Evolutionary conservation across 2,888 invertebrate species (phyloP).

Genomic region (Eueremaeus valkanovi): DNA sequence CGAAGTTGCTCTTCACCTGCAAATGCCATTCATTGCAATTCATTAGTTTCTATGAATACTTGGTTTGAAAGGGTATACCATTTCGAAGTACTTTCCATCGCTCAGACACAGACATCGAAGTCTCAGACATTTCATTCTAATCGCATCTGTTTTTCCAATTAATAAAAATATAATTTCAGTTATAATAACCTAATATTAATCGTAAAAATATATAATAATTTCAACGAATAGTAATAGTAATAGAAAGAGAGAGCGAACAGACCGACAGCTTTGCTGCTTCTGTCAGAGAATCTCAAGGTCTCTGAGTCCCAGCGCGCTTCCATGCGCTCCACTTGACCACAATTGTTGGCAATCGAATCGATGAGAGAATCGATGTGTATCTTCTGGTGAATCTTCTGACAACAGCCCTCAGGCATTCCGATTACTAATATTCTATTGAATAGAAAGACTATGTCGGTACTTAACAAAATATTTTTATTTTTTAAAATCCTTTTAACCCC

Average conservation of each 20-base stretch:
- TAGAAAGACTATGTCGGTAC: neutral
- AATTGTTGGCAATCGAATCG: conserved; percentile 93
- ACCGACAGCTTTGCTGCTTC: conserved; percentile 75
- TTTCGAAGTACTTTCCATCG: conserved; percentile 98
- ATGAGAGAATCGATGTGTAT: conserved; percentile 88
- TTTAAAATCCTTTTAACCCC: too few species aligned
- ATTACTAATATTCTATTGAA: conserved; percentile 76
- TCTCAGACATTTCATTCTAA: conserved; percentile 90
- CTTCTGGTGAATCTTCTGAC: conserved; percentile 79
- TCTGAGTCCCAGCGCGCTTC: conserved; percentile 99
- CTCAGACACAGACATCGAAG: conserved; percentile 88
- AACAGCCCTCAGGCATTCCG: conserved; percentile 94
- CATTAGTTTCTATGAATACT: too few species aligned
- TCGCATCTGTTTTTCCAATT: conserved; percentile 66
- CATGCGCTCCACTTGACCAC: conserved; percentile 78
- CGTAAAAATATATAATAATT: too few species aligned
- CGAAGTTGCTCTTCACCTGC: conserved; percentile 88
- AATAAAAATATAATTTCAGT: conserved; percentile 51
- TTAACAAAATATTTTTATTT: too few species aligned
- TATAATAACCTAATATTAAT: neutral
- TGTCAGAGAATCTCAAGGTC: conserved; percentile 95
- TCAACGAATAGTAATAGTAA: too few species aligned
- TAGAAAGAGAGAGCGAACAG: neutral
- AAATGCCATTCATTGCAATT: neutral
- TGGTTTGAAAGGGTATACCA: conserved; percentile 56